Evolutionary conservation across 2,888 invertebrate species (phyloP), one percentile per base, ranked within the genome.

Genomic region (Nomada ferruginata): DNA sequence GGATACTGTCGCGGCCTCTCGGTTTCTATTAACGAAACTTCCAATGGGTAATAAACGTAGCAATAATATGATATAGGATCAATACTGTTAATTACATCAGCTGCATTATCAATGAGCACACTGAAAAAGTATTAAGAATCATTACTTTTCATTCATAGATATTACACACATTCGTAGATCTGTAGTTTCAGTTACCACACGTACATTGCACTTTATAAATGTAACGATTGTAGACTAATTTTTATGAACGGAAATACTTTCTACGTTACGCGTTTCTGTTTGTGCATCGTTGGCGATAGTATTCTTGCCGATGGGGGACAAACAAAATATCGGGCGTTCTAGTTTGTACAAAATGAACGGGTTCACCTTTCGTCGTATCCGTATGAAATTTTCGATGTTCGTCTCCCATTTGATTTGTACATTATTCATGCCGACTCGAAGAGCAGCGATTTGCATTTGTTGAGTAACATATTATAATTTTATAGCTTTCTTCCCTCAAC

Each of bases 291-390:
- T 71, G 55, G 36, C 29, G 80, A 72, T 64, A 42, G 63, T 79
- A 72, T 68, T 68, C 80, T 72, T 72, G 72, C 68, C 50, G 26
- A 50, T 52, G 11, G 15, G 15, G 47, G 11, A 55, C 20, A 57
- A 26, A 57, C 13, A 29, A 55, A 15, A 26, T 60, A 57, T n/a
- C 20, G 5, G 20, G 64, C 55, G 60, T 29, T 79, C 64, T 75
- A 74, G 47, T 76, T 78, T 87, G 85, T 86, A 86, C 79, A 86
- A 71, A 64, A 57, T 53, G 50, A 69, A 72, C 15, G 42, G 29
- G 63, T 53, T 36, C 76, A 60, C 61, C 20, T 71, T 61, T 70
- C 11, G 68, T 59, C 23, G 23, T 11, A 18, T 53, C 72, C 36
- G 52, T 53, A 50, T 26, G 69, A 60, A 72, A 65, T 60, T 63